phyloP scores from a whole-genome alignment of 1,140 invertebrate genomes.

The Drosophila busckii region DNA sequence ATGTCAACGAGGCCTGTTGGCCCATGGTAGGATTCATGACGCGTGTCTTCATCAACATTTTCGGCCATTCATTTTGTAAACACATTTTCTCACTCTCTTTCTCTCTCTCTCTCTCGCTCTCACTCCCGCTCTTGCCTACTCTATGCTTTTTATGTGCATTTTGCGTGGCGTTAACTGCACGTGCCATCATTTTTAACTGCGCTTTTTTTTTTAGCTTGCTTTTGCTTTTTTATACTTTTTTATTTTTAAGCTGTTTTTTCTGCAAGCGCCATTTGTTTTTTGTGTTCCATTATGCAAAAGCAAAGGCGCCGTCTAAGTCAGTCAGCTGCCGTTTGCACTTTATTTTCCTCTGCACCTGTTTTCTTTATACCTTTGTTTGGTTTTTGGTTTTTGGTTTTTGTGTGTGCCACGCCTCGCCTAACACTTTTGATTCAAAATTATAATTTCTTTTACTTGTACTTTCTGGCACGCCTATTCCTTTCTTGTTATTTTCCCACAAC shows the following conservation, averaged over 20 bases:
- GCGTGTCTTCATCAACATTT: conserved; percentile 56
- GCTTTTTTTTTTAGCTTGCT: conserved; percentile 32
- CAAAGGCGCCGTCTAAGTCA: conserved; percentile 1
- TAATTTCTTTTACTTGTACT: conserved; percentile 51
- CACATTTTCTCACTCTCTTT: conserved; percentile 18
- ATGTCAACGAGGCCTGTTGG: conserved; percentile 31
- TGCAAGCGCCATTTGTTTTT: conserved; percentile 27
- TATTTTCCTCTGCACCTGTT: not conserved
- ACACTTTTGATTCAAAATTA: conserved; percentile 35
- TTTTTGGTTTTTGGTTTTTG: conserved; percentile 31
- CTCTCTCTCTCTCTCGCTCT: conserved; percentile 45
- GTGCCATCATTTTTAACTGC: conserved; percentile 70
- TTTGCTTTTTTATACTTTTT: conserved; percentile 8
- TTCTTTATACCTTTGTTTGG: not conserved
- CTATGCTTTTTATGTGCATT: conserved; percentile 65
- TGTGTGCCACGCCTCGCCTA: conserved; percentile 22
- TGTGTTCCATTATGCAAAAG: conserved; percentile 43
- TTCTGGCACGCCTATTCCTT: conserved; percentile 44
- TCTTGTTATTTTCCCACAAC: conserved; percentile 12
- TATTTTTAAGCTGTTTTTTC: conserved; percentile 22
- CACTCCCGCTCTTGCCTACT: conserved; percentile 34
- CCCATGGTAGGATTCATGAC: conserved; percentile 13
- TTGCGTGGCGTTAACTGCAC: conserved; percentile 69
- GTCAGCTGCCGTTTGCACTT: conserved; percentile 16
- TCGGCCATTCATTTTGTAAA: conserved; percentile 33